A percentile compares a stretch with the other conserved stretches of the same genome.
Evolutionary conservation across 2,888 invertebrate genomes (phyloP).

Genomic region (Leucania comma): DNA sequence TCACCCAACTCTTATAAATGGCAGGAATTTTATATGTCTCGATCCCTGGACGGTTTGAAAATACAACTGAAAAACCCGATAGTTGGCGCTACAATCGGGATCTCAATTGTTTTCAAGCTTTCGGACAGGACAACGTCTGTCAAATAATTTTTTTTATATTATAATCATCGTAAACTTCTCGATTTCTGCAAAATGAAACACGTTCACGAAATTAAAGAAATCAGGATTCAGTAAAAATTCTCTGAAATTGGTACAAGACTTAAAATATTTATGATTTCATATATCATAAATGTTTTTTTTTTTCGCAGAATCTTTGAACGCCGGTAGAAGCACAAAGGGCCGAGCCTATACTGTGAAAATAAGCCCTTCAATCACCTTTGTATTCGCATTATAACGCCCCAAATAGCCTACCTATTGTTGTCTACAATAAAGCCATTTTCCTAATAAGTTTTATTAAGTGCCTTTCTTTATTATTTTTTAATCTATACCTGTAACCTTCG

Average conservation of each 20-base stretch:
- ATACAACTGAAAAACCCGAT: too few species aligned
- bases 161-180: too few species aligned
- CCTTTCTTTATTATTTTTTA: constrained; percentile 38
- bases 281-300: constrained; percentile 21
- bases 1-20: too few species aligned
- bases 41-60: too few species aligned
- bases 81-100: too few species aligned
- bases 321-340: constrained; percentile 43
- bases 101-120: too few species aligned
- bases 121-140: too few species aligned
- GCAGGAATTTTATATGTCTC: too few species aligned
- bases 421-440: constrained; percentile 54
- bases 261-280: constrained; percentile 17
- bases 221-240: not conserved
- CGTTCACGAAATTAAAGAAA: too few species aligned
- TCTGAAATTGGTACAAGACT: constrained; percentile 10
- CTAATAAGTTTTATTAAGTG: constrained; percentile 45
- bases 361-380: constrained; percentile 47
- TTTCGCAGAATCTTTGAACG: constrained; percentile 18
- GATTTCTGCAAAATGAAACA: constrained; percentile 1
- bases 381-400: constrained; percentile 40
- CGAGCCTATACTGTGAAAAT: constrained; percentile 34
- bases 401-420: constrained; percentile 55
- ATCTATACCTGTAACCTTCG: constrained; percentile 21
- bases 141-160: too few species aligned